phyloP scores from a whole-genome alignment of 2,797 vertebrate species.

The Alfaro cultratus region DNA sequence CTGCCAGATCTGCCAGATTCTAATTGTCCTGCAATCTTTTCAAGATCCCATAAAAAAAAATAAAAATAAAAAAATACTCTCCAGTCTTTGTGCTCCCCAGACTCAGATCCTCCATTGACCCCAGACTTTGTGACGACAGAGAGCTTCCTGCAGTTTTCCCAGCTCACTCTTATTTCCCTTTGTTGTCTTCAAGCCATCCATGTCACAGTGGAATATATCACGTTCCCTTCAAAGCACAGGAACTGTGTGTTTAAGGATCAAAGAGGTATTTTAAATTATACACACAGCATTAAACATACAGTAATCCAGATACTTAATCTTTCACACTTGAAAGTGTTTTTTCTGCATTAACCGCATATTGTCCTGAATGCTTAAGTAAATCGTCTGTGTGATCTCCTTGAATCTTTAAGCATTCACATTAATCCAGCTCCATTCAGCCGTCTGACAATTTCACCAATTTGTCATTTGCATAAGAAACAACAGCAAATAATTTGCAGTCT shows the following conservation, averaged over 20 bases:
- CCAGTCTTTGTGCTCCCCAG: conserved; percentile 16
- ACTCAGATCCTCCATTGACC: conserved; percentile 51
- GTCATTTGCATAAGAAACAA: conserved; percentile 48
- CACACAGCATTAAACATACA: conserved; percentile 8
- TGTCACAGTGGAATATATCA: conserved; percentile 48
- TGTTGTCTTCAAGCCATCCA: conserved; percentile 60
- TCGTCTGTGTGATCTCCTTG: conserved; percentile 29
- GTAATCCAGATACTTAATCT: conserved; percentile 12
- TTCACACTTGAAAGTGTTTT: conserved; percentile 18
- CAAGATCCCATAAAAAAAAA: conserved; percentile 38
- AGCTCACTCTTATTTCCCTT: conserved; percentile 64
- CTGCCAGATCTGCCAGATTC: conserved; percentile 48
- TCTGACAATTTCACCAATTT: conserved; percentile 47
- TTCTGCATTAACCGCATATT: conserved; percentile 23
- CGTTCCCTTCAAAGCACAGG: conserved; percentile 65
- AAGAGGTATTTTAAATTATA: conserved; percentile 35
- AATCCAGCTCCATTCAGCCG: conserved; percentile 39
- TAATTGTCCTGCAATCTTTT: conserved; percentile 42
- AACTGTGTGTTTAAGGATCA: conserved; percentile 52
- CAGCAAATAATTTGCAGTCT: conserved; percentile 49
- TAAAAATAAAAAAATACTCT: conserved; percentile 25
- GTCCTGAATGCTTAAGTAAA: conserved; percentile 21
- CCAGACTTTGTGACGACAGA: conserved; percentile 62
- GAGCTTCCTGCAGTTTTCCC: conserved; percentile 63
- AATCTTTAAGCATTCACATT: conserved; percentile 38